phyloP scores from a whole-genome alignment of 2,113 vertebrate genomes.

The Oceanites oceanicus region DNA sequence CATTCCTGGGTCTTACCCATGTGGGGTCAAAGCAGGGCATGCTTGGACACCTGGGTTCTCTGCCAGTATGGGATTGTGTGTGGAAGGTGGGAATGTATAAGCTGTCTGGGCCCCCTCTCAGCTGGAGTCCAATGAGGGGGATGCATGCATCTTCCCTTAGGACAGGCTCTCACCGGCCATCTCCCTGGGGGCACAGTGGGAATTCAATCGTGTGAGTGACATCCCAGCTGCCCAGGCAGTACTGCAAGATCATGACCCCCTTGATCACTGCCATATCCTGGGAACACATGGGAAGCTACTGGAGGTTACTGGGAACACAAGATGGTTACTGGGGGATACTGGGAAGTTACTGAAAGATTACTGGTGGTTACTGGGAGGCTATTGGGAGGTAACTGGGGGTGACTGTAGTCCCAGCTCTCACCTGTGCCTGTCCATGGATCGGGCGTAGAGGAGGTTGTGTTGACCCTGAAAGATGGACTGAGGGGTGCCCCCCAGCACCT shows the following conservation, averaged over 20 bases:
- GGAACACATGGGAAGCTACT: background rate
- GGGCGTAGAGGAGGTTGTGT: background rate
- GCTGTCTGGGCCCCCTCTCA: too few species aligned
- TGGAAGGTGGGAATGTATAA: too few species aligned
- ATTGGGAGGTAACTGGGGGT: background rate
- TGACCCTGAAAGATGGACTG: background rate
- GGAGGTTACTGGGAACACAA: background rate
- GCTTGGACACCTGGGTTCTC: too few species aligned
- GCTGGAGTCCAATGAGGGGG: too few species aligned
- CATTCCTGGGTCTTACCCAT: too few species aligned
- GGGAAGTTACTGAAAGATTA: background rate
- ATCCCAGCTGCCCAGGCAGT: background rate
- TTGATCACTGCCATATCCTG: background rate
- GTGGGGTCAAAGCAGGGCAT: too few species aligned
- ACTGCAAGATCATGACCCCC: background rate
- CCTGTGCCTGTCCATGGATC: background rate
- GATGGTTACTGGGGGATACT: background rate
- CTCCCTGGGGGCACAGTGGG: too few species aligned
- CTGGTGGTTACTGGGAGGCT: background rate
- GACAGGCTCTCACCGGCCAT: too few species aligned
- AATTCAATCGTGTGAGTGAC: too few species aligned
- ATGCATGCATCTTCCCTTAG: too few species aligned
- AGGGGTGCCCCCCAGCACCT: background rate
- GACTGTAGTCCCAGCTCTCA: background rate
- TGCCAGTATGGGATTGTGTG: too few species aligned